A percentile compares a stretch with the other conserved stretches of the same genome.
These are phyloP conservation scores for Blastobasis adustella DNA, from an alignment of 2,888 invertebrate genomes.

Conservation along the genomic window DNA sequence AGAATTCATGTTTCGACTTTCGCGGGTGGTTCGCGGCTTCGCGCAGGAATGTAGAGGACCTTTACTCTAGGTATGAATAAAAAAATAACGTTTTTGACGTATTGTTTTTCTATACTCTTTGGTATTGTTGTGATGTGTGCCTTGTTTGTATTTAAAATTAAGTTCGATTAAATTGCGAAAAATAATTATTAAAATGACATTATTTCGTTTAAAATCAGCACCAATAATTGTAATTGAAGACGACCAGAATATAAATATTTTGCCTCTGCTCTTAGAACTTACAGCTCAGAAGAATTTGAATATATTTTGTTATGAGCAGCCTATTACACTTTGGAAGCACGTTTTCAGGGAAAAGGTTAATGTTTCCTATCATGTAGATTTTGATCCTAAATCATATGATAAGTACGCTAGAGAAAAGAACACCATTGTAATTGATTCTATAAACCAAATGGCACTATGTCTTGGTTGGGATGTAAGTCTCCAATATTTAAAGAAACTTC, in stretches of 20 bases:
- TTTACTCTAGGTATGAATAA: too few relatives aligned
- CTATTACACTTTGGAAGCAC: conserved; percentile 39
- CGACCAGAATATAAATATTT: conserved; percentile 42
- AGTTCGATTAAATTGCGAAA: neutral
- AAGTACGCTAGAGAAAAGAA: conserved; percentile 29
- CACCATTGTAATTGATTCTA: conserved; percentile 51
- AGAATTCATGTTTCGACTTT: too few relatives aligned
- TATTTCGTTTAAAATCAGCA: conserved; percentile 47
- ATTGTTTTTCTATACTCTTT: neutral
- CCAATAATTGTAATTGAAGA: conserved; percentile 55
- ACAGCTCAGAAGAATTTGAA: conserved; percentile 34
- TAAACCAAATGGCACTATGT: conserved; percentile 55
- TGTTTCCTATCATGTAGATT: conserved; percentile 34
- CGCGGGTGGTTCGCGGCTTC: too few relatives aligned
- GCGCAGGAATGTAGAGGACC: too few relatives aligned
- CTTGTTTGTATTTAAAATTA: neutral
- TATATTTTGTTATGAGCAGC: conserved; percentile 53
- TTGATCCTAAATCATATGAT: conserved; percentile 21
- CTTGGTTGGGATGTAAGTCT: conserved; percentile 53
- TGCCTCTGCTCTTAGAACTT: conserved; percentile 45
- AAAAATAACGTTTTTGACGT: too few relatives aligned
- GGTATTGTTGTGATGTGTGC: neutral
- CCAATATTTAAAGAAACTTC: conserved; percentile 32
- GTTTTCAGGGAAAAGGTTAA: conserved; percentile 32
- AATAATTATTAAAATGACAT: conserved; percentile 31